A percentile compares a stretch with the other conserved stretches of the same genome.
These are phyloP conservation scores for Liasis olivaceus DNA, from an alignment of 2,797 vertebrate genomes.

Conservation along the genomic window DNA sequence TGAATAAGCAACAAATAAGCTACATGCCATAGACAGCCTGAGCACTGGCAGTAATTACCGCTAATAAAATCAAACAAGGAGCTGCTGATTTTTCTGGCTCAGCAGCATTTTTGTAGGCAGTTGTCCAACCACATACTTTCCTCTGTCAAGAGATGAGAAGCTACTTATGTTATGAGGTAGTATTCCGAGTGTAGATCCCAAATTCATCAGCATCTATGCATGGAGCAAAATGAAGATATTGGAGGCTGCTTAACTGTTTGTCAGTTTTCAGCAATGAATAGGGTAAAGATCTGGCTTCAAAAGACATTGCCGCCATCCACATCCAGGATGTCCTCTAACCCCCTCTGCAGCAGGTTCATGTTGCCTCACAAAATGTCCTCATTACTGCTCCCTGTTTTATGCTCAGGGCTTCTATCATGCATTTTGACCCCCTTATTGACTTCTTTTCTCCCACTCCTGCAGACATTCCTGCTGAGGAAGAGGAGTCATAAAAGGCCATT, in stretches of 20 bases:
- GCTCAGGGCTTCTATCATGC: not conserved
- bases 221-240: slow-evolving; percentile 17
- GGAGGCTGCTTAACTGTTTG: slow-evolving; percentile 5
- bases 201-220: slow-evolving; percentile 34
- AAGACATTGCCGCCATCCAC: not conserved
- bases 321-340: not conserved
- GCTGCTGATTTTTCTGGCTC: slow-evolving; percentile 47
- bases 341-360: not conserved
- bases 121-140: not conserved
- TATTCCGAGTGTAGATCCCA: slow-evolving; percentile 43
- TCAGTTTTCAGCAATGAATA: not conserved
- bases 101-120: slow-evolving; percentile 1
- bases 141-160: slow-evolving; percentile 4
- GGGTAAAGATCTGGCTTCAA: not conserved
- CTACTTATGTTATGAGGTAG: slow-evolving; percentile 35
- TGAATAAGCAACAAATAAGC: slow-evolving; percentile 39
- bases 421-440: not conserved
- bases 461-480: not conserved
- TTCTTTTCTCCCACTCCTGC: not conserved
- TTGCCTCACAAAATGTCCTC: not conserved
- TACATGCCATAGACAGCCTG: slow-evolving; percentile 26
- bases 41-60: slow-evolving; percentile 43
- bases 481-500: not conserved
- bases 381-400: not conserved
- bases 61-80: slow-evolving; percentile 41